These are phyloP conservation scores for Narcine bancroftii DNA, from an alignment of 2,113 vertebrate species.

Conservation along the genomic window DNA sequence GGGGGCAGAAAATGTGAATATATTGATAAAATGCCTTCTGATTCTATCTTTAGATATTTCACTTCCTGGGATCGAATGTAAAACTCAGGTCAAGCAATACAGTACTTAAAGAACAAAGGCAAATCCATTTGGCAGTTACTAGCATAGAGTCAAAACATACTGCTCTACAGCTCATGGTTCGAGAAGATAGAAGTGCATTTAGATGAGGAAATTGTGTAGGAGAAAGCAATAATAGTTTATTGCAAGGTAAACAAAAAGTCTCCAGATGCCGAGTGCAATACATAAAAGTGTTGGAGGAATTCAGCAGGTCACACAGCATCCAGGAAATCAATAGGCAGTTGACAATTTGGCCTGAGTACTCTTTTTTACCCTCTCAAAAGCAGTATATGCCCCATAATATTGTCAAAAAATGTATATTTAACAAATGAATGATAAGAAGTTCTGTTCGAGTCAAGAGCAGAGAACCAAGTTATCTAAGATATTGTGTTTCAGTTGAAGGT, in stretches of 20 bases:
- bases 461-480: background rate
- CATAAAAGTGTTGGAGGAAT: no score
- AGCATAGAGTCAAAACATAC: background rate
- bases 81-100: background rate
- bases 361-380: background rate
- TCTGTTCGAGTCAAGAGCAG: background rate
- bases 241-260: no score
- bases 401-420: background rate
- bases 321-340: no score
- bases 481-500: background rate
- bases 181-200: background rate
- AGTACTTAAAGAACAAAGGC: background rate
- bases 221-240: background rate
- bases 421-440: background rate
- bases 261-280: no score
- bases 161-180: background rate
- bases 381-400: background rate
- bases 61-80: background rate
- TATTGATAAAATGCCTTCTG: background rate
- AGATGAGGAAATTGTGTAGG: background rate
- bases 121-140: background rate
- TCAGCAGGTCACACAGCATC: no score
- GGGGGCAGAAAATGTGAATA: background rate
- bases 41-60: background rate
- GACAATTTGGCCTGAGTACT: no score